Evolutionary conservation across 2,113 vertebrate species (phyloP).

Genomic region (Tragelaphus scriptus): DNA sequence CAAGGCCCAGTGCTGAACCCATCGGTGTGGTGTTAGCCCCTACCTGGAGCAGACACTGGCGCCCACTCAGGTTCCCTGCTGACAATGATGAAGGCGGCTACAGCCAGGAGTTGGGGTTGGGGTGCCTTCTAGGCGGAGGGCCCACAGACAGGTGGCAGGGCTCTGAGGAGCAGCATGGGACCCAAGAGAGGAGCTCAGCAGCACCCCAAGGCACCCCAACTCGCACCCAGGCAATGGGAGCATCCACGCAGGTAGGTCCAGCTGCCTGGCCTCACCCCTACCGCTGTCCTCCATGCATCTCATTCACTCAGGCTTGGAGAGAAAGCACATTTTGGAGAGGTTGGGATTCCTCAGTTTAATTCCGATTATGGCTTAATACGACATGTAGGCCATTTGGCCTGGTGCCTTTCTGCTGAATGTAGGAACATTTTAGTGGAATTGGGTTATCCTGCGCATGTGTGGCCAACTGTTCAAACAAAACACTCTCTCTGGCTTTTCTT

Average conservation of each 20-base stretch:
- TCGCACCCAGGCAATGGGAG: not conserved
- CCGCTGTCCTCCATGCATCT: rapidly evolving
- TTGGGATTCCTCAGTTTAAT: not conserved
- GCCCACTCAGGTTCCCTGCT: not conserved
- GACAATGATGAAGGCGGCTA: not conserved
- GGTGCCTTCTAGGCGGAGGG: not conserved
- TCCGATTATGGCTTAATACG: not conserved
- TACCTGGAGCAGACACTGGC: not conserved
- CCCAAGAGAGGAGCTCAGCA: not conserved
- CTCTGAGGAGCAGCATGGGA: not conserved
- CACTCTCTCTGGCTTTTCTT: not conserved
- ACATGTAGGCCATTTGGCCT: not conserved
- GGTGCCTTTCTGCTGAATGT: slow-evolving; percentile 3
- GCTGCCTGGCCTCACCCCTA: not conserved
- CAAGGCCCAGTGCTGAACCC: not conserved
- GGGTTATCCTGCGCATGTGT: slow-evolving; percentile 3
- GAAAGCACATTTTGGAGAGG: not conserved
- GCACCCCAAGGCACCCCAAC: no score
- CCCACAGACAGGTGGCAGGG: not conserved
- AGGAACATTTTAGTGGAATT: slow-evolving; percentile 35
- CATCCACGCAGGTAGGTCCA: rapidly evolving
- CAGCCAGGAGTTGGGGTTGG: not conserved
- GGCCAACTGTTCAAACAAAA: slow-evolving; percentile 68
- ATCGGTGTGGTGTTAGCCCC: not conserved
- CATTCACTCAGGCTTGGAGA: not conserved